phyloP scores from a whole-genome alignment of 2,797 vertebrate genomes.

The Pantherophis alleghaniensis region DNA sequence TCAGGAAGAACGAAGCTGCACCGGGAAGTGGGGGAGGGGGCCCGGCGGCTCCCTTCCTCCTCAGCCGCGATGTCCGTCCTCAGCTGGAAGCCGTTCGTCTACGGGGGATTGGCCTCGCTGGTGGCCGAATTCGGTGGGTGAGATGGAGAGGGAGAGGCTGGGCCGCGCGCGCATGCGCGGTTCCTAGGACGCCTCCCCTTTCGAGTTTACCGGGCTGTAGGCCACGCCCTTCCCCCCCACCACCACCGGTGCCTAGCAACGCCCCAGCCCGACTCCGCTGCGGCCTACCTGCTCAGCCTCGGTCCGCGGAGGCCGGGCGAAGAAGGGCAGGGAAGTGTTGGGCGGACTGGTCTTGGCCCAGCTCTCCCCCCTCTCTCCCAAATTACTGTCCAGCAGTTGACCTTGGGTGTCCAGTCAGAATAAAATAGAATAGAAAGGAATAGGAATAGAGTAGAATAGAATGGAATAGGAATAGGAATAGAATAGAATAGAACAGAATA shows the following conservation, averaged over 20 bases:
- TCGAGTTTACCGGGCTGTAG: not conserved
- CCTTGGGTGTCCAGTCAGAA: not conserved
- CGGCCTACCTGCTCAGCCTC: not conserved
- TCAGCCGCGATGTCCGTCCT: constrained; percentile 83
- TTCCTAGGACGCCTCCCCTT: not conserved
- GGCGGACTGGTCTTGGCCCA: not conserved
- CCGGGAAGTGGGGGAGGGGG: not conserved
- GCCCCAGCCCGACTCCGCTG: not conserved
- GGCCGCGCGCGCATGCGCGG: not conserved
- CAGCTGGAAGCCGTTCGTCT: constrained; percentile 97
- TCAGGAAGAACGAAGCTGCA: not conserved
- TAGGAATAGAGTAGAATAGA: too few relatives aligned
- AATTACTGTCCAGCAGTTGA: not conserved
- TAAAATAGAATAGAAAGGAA: too few relatives aligned
- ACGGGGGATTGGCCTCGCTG: constrained; percentile 93
- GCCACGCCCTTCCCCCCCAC: not conserved
- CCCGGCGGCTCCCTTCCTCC: constrained; percentile 22
- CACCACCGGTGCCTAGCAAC: not conserved
- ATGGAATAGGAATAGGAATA: too few relatives aligned
- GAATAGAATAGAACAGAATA: too few relatives aligned
- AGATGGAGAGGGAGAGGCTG: too few relatives aligned
- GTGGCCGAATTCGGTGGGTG: constrained; percentile 93
- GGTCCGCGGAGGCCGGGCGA: not conserved
- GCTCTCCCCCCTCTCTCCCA: too few relatives aligned
- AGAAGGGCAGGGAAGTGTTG: too few relatives aligned